Evolutionary conservation across 2,113 vertebrate species (phyloP).

Genomic region (Ceratotherium simum): DNA sequence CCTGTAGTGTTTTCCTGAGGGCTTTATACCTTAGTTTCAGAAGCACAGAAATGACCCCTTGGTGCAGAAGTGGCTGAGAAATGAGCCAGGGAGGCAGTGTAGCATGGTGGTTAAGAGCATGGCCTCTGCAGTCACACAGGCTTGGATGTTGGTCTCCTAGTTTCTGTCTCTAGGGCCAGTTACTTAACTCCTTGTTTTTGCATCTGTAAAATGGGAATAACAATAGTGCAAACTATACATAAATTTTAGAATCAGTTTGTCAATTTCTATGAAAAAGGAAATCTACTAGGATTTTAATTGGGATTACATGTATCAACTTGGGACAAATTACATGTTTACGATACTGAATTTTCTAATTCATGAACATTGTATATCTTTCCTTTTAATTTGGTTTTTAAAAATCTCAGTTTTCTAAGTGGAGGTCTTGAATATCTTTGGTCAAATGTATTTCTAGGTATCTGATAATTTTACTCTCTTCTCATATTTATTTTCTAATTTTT

Average conservation of each 20-base stretch:
- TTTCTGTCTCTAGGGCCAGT: background rate
- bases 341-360: background rate
- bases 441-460: background rate
- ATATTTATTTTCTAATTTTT: background rate
- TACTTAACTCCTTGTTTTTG: background rate
- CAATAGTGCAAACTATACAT: background rate
- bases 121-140: background rate
- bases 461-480: background rate
- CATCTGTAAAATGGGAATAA: background rate
- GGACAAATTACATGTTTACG: background rate
- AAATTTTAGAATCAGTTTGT: background rate
- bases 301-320: background rate
- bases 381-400: background rate
- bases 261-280: background rate
- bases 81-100: background rate
- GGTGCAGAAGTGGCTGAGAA: background rate
- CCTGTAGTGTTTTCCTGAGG: background rate
- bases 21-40: background rate
- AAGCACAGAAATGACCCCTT: background rate
- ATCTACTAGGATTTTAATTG: background rate
- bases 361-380: background rate
- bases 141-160: background rate
- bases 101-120: background rate
- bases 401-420: background rate
- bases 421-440: background rate